Evolutionary conservation across 2,113 vertebrate genomes (phyloP).

Genomic region (Triplophysa tibetana): DNA sequence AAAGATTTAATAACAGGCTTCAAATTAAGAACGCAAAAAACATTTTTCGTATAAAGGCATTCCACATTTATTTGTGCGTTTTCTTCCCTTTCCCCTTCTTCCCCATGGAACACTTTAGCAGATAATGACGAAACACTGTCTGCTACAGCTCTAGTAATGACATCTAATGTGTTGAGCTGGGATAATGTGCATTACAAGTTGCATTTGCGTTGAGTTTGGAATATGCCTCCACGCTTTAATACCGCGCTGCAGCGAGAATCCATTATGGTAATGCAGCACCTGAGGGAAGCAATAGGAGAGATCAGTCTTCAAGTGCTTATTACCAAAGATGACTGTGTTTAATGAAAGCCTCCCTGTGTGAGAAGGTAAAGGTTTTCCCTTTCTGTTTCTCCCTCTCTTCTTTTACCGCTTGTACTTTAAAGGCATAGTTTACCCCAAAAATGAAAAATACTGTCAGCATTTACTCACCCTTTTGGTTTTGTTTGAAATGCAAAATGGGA

Average conservation of each 20-base stretch:
- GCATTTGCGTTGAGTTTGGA: slow-evolving; percentile 68
- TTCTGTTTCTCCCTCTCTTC: slow-evolving; percentile 24
- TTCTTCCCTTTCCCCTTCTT: slow-evolving; percentile 53
- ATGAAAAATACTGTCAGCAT: slow-evolving; percentile 43
- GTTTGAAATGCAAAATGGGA: too few species aligned
- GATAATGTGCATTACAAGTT: slow-evolving; percentile 72
- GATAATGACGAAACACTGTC: slow-evolving; percentile 67
- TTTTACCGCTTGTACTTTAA: slow-evolving; percentile 43
- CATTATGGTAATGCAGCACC: slow-evolving; percentile 79
- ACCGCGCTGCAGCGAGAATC: slow-evolving; percentile 71
- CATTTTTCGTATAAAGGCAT: background rate
- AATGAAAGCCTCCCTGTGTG: slow-evolving; percentile 55
- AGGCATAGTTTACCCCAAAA: background rate
- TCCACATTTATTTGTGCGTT: slow-evolving; percentile 41
- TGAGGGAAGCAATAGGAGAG: slow-evolving; percentile 64
- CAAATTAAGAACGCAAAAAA: background rate
- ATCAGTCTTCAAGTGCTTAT: slow-evolving; percentile 60
- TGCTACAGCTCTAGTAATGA: slow-evolving; percentile 65
- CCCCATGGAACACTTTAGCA: slow-evolving; percentile 69
- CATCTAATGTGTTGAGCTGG: slow-evolving; percentile 72
- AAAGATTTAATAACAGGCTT: slow-evolving; percentile 29
- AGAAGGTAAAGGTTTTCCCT: slow-evolving; percentile 46
- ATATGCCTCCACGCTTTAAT: slow-evolving; percentile 62
- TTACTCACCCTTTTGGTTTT: too few species aligned
- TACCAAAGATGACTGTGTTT: slow-evolving; percentile 61